phyloP scores from a whole-genome alignment of 2,797 vertebrate species.

The Anomalospiza imberbis region DNA sequence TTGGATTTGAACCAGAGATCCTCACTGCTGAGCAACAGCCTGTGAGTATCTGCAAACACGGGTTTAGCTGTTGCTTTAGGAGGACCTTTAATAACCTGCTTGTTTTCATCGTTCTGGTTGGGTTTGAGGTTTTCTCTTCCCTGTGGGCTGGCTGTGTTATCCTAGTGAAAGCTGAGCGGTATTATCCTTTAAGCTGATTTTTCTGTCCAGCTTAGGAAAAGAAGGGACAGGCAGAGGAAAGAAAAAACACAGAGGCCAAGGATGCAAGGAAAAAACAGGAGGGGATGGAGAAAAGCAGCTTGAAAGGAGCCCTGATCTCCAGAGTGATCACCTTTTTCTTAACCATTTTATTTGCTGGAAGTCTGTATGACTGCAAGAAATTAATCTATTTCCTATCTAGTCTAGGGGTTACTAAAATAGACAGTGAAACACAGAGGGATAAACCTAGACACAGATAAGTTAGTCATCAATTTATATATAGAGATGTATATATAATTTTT shows the following conservation, averaged over 20 bases:
- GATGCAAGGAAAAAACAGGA: background rate
- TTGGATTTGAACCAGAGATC: conserved; percentile 17
- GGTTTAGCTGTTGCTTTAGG: conserved; percentile 30
- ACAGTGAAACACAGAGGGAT: background rate
- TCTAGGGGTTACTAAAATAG: background rate
- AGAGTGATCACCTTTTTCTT: conserved; percentile 5
- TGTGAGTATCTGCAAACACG: conserved; percentile 33
- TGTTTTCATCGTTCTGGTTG: conserved; percentile 49
- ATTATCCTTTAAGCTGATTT: conserved; percentile 69
- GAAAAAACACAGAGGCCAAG: background rate
- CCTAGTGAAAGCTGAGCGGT: conserved; percentile 58
- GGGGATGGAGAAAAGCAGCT: background rate
- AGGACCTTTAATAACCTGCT: conserved; percentile 58
- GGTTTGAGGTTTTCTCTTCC: conserved; percentile 60
- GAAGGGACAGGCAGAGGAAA: background rate
- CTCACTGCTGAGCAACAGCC: conserved; percentile 17
- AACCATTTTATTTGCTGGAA: background rate
- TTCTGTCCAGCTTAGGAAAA: conserved; percentile 49
- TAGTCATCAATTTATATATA: background rate
- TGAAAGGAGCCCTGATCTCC: conserved; percentile 18
- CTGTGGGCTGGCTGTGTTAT: conserved; percentile 53
- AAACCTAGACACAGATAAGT: background rate
- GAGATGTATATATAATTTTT: background rate
- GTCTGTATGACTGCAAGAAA: background rate
- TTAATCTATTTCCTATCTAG: background rate